Percentiles rank a stretch among this genome's conserved stretches.
phyloP scores from a whole-genome alignment of 30 jellyfish, hydroid and myxozoan genomes.

The Rhopilema esculentum region DNA sequence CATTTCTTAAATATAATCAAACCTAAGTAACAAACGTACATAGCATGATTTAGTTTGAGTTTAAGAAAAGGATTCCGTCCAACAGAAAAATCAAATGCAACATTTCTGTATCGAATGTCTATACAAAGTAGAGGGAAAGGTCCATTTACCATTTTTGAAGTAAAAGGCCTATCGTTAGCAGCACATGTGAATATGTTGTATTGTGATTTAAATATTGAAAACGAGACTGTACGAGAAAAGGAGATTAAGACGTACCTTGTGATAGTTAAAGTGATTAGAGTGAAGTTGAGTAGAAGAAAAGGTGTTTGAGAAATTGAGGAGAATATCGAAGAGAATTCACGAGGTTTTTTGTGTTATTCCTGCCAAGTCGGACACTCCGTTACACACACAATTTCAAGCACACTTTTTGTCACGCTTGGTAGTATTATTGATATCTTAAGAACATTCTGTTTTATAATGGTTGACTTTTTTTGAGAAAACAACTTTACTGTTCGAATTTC shows the following conservation, averaged over 20 bases:
- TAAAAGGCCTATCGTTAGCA: neutral
- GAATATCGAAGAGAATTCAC: too few species aligned
- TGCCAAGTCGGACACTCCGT: too few species aligned
- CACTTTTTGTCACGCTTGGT: neutral
- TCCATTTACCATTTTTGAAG: slow-evolving; percentile 2
- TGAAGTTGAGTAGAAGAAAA: too few species aligned
- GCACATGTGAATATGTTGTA: too few species aligned
- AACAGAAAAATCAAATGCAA: slow-evolving; percentile 10
- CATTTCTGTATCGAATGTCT: slow-evolving; percentile 4
- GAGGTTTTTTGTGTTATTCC: too few species aligned
- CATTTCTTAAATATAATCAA: too few species aligned
- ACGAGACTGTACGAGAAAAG: too few species aligned
- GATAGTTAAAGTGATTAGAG: too few species aligned
- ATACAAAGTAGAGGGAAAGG: neutral
- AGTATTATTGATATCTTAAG: slow-evolving; percentile 10
- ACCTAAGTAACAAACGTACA: slow-evolving; percentile 5
- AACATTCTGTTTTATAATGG: neutral
- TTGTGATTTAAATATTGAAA: too few species aligned
- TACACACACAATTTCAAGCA: slow-evolving; percentile 21
- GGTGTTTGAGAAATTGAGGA: too few species aligned
- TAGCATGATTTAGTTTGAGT: slow-evolving; percentile 5
- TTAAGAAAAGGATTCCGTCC: slow-evolving; percentile 16
- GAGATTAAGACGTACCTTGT: too few species aligned
- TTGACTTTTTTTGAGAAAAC: slow-evolving; percentile 15
- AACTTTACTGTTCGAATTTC: neutral